Evolutionary conservation across 2,888 invertebrate genomes (phyloP).

Genomic region (Nycteola revayana): DNA sequence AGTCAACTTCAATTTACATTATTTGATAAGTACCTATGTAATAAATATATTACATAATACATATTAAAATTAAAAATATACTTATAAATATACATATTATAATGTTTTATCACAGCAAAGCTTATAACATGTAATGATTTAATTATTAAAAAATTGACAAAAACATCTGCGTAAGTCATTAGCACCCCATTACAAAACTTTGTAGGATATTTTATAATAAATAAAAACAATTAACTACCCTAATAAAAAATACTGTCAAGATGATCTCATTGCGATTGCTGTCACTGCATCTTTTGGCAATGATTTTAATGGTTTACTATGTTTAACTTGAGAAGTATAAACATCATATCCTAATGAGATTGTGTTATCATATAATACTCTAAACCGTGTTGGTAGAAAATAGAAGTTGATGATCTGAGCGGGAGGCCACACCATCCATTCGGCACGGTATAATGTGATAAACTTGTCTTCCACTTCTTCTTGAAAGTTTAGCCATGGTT

Average conservation of each 20-base stretch:
- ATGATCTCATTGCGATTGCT: constrained; percentile 9
- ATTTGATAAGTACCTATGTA: constrained; percentile 19
- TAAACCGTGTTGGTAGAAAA: constrained; percentile 90
- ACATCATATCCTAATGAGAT: constrained; percentile 94
- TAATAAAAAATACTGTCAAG: constrained; percentile 18
- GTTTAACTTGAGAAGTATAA: constrained; percentile 92
- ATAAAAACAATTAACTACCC: constrained; percentile 3
- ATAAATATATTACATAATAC: constrained; percentile 26
- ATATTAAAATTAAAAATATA: too few species aligned
- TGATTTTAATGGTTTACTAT: constrained; percentile 58
- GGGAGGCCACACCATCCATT: constrained; percentile 97
- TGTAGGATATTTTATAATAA: constrained; percentile 8
- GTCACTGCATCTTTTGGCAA: constrained; percentile 22
- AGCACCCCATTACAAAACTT: too few species aligned
- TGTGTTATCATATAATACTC: constrained; percentile 94
- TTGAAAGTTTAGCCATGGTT: constrained; percentile 83
- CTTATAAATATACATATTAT: too few species aligned
- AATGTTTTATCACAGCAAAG: constrained; percentile 56
- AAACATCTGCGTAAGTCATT: too few species aligned
- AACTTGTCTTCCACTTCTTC: constrained; percentile 89
- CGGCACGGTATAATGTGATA: constrained; percentile 89
- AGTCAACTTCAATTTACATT: constrained; percentile 14
- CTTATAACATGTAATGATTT: constrained; percentile 34
- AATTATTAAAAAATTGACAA: constrained; percentile 5
- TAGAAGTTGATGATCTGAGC: constrained; percentile 97